These are phyloP conservation scores for Agrochola circellaris DNA, from an alignment of 2,888 invertebrate species.

Conservation along the genomic window DNA sequence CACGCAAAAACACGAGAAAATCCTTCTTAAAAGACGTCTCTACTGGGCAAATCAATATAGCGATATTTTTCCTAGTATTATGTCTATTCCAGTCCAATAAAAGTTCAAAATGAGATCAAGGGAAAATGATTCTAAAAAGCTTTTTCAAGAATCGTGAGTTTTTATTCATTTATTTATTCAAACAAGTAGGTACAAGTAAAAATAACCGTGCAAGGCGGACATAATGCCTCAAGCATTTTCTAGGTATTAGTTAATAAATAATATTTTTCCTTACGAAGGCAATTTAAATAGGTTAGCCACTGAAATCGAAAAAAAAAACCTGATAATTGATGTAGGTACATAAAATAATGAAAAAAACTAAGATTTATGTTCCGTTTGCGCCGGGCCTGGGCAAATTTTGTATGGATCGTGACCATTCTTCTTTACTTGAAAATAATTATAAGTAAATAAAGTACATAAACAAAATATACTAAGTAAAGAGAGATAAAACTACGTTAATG, in stretches of 20 bases:
- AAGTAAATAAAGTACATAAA: too few relatives aligned
- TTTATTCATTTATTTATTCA: background rate
- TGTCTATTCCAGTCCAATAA: background rate
- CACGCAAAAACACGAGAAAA: background rate
- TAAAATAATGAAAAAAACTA: too few relatives aligned
- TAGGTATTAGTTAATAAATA: too few relatives aligned
- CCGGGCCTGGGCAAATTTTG: too few relatives aligned
- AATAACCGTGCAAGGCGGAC: background rate
- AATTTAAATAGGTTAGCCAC: too few relatives aligned
- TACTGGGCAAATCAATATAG: slow-evolving; percentile 1
- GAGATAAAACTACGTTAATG: background rate
- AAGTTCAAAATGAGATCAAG: background rate
- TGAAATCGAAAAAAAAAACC: too few relatives aligned
- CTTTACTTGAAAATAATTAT: background rate
- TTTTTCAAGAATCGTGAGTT: background rate
- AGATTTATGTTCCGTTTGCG: too few relatives aligned
- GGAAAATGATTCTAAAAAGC: slow-evolving; percentile 1
- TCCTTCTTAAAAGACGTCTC: background rate
- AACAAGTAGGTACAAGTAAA: background rate
- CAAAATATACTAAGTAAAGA: background rate
- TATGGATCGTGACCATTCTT: too few relatives aligned
- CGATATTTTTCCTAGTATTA: background rate
- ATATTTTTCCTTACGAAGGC: too few relatives aligned
- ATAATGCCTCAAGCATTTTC: background rate
- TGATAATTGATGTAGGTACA: too few relatives aligned